Conservation (phyloP, 2,797 vertebrate genomes). For the Poecilia gillii region DNA sequence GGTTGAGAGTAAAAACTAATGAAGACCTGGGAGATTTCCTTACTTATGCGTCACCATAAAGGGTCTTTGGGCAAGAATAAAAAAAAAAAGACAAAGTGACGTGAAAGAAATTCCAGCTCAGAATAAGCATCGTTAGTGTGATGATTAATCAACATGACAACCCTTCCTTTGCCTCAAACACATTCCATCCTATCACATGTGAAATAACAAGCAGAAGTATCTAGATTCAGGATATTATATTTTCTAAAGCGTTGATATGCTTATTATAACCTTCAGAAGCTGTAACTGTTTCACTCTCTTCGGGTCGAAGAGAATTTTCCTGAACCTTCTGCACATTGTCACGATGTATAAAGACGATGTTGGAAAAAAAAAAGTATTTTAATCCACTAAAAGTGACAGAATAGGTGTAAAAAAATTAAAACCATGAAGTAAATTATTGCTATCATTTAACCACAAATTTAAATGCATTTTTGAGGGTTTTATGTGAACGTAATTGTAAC, state of each 20-base stretch:
- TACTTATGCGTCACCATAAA: constrained; percentile 32
- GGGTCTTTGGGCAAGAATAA: constrained; percentile 48
- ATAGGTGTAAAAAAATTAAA: background rate
- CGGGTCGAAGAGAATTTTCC: background rate
- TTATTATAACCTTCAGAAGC: background rate
- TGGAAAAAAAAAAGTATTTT: background rate
- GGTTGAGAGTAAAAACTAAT: constrained; percentile 61
- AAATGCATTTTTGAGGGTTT: background rate
- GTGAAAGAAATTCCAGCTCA: constrained; percentile 26
- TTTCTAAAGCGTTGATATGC: background rate
- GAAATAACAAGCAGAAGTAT: constrained; percentile 15
- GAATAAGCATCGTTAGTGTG: constrained; percentile 41
- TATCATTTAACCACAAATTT: background rate
- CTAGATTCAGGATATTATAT: background rate
- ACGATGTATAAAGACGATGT: background rate
- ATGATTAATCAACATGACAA: constrained; percentile 28
- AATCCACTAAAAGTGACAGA: background rate
- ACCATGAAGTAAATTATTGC: background rate
- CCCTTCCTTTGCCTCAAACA: constrained; percentile 11
- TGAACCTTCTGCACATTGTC: background rate
- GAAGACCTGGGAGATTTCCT: constrained; percentile 72
- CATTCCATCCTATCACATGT: constrained; percentile 23
- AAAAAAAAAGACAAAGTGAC: constrained; percentile 33
- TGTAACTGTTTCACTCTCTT: background rate
- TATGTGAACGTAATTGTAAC: background rate